Evolutionary conservation across 2,888 invertebrate genomes (phyloP).

Genomic region (Bursaphelenchus okinawaensis): DNA sequence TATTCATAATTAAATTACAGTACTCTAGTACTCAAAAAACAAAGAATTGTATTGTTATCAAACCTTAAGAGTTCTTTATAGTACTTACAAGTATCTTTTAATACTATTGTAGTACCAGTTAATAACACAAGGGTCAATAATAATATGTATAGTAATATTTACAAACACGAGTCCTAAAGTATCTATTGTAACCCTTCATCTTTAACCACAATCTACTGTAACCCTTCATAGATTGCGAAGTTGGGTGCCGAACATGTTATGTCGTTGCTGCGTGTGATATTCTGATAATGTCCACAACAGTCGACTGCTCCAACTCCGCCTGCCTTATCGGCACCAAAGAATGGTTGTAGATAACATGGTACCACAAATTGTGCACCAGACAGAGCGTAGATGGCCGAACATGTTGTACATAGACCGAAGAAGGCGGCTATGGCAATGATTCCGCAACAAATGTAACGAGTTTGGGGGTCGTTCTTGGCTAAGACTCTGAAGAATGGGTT

Average conservation of each 20-base stretch:
- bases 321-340: neutral
- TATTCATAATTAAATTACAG: no score
- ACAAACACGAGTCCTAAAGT: no score
- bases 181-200: no score
- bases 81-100: no score
- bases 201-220: no score
- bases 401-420: slow-evolving; percentile 45
- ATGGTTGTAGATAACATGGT: slow-evolving; percentile 39
- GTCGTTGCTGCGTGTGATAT: slow-evolving; percentile 18
- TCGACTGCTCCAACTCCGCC: slow-evolving; percentile 21
- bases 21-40: no score
- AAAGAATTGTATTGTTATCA: no score
- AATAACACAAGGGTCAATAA: no score
- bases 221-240: neutral
- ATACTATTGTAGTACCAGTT: no score
- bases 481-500: neutral
- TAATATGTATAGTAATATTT: no score
- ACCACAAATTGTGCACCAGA: slow-evolving; percentile 34
- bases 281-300: slow-evolving; percentile 34
- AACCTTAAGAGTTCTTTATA: no score
- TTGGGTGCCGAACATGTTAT: neutral
- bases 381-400: slow-evolving; percentile 41
- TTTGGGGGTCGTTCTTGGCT: neutral
- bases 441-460: neutral
- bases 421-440: slow-evolving; percentile 38